Evolutionary conservation across 2,113 vertebrate genomes (phyloP), one percentile per base, ranked within the genome.

Genomic region (Cyanoliseus patagonus): DNA sequence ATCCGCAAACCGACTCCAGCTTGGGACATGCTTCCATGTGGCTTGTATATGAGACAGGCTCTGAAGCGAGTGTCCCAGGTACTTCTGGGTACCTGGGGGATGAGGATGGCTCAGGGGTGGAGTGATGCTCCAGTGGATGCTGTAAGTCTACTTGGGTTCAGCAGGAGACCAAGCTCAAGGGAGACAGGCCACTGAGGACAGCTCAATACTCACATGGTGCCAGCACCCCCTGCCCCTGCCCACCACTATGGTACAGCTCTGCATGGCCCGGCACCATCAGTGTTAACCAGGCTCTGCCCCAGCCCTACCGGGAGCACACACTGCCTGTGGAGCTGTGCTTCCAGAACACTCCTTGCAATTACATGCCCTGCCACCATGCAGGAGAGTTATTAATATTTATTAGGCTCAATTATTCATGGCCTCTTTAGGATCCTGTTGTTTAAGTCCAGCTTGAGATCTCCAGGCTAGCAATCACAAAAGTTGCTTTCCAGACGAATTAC

Each of bases 331-430:
- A 97, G 88, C 51, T 81, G 75, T 88, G 88, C 53, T 96, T 97
- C 95, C 95, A 96, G 96, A 96, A 94, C 5, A 8, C 93, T 93
- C 95, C 88, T 86, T 72, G 94, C 96, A 97, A 96, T 97, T 96
- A 96, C 95, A 95, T 83, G 88, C 89, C 90, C 88, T 86, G 86
- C 90, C 96, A 95, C 94, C 72, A 61, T 55, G 55, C 81, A 49
- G 81, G 72, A 25, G 1, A 86, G 88, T 79, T 88, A 96, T 96
- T 96, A 96, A 97, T 97, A 97, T 97, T 97, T 96, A 97, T 96
- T 86, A 96, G 80, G 28, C 68, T 97, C 88, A 97, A 97, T 97
- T 97, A 97, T 96, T 97, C 95, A 97, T 96, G 92, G 93, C 94
- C 90, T 96, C 83, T 94, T 95, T 82, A 93, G 94, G 90, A 96